Evolutionary conservation across 2,888 invertebrate genomes (phyloP), one percentile per base, ranked within the genome.

Genomic region (Noctua janthe): DNA sequence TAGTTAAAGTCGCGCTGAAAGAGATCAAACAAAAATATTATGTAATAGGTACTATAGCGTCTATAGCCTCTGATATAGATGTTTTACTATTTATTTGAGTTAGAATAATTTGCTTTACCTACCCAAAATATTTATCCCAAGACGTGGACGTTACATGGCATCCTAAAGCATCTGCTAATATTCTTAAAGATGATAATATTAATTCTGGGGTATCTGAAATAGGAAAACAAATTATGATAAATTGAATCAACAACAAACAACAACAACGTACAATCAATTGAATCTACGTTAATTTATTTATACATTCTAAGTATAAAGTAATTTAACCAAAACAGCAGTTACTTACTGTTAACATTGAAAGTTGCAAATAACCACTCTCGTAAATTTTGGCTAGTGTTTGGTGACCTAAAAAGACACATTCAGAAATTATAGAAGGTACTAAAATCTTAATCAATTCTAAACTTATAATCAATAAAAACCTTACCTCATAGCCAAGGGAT

Each of bases 111-210:
- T 75, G 35, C 2, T n/a, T 56, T 56, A 54, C 71, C 29, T 90
- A 97, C 97, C 97, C 96, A 90, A 97, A 97, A 89, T 96, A 97
- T 92, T 98, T 98, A 93, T 99, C 99, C 98, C 98, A 99, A 20
- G 98, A 98, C 15, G 98, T 98, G n/a, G 98, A 97, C 0, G 98
- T 98, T 0, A 98, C 98, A 89, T 98, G 98, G 78, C 98, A 98
- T 5, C 98, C 98, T 73, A 99, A 94, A 39, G 98, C 98, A 91
- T 98, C 98, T 3, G 98, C 98, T 79, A 99, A 96, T 92, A 98
- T 98, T 88, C 98, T 97, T 71, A 98, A 92, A 0, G 98, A 98
- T 3, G 98, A 98, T 83, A 98, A 95, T 70, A 98, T 97, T 73
- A 98, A 97, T 59, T 98, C 97, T 0, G 98, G 98, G 64, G 98